These are phyloP conservation scores for Charina bottae DNA, from an alignment of 2,113 vertebrate species.

Conservation along the genomic window DNA sequence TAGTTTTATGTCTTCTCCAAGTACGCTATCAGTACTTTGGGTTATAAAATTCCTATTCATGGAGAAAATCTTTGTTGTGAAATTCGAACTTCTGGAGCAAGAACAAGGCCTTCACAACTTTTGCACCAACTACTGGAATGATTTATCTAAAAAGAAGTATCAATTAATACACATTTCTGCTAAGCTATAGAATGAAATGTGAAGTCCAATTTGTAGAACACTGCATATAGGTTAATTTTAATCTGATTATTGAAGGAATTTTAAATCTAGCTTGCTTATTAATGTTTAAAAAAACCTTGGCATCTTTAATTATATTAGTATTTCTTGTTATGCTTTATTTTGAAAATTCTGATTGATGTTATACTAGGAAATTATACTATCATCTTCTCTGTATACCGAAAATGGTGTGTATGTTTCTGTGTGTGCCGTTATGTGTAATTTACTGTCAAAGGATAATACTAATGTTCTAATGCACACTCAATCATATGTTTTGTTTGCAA, in stretches of 20 bases:
- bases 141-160: background rate
- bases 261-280: background rate
- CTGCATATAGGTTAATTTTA: background rate
- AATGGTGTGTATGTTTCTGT: background rate
- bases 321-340: background rate
- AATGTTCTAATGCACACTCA: background rate
- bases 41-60: background rate
- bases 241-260: background rate
- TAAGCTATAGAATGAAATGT: background rate
- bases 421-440: background rate
- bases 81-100: background rate
- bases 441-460: background rate
- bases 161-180: background rate
- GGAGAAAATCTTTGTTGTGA: background rate
- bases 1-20: slow-evolving; percentile 24
- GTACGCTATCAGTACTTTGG: background rate
- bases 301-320: background rate
- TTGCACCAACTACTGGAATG: background rate
- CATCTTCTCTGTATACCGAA: background rate
- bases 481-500: background rate
- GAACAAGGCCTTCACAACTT: background rate
- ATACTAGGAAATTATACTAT: background rate
- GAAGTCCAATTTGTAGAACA: background rate
- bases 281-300: background rate
- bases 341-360: background rate